A percentile compares a stretch with the other conserved stretches of the same genome.
These are phyloP conservation scores for Aeoliscus strigatus DNA, from an alignment of 2,797 vertebrate species.

Conservation along the genomic window DNA sequence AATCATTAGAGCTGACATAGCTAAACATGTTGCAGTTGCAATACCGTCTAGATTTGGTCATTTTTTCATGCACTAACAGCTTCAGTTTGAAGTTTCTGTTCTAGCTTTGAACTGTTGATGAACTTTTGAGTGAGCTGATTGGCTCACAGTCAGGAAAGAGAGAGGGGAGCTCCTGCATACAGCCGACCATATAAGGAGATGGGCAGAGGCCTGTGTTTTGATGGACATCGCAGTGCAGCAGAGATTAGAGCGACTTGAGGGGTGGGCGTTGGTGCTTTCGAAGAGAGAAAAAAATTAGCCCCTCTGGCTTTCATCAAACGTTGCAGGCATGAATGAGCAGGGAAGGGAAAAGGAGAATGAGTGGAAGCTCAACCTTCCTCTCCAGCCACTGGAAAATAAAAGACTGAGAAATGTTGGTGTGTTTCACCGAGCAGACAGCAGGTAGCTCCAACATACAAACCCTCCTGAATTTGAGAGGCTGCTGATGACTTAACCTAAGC, in stretches of 20 bases:
- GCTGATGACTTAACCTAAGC: too few species aligned
- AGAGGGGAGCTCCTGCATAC: slow-evolving; percentile 4
- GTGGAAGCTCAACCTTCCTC: slow-evolving; percentile 22
- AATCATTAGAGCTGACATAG: too few species aligned
- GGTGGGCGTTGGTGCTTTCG: slow-evolving; percentile 36
- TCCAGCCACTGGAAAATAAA: slow-evolving; percentile 36
- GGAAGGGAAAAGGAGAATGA: slow-evolving; percentile 4
- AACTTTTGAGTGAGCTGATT: slow-evolving; percentile 31
- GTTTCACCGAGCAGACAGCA: neutral
- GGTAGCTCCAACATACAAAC: too few species aligned
- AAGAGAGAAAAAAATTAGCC: slow-evolving; percentile 26
- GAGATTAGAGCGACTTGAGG: slow-evolving; percentile 49
- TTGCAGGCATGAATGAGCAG: slow-evolving; percentile 37
- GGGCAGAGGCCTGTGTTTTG: slow-evolving; percentile 38
- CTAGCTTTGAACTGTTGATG: slow-evolving; percentile 4
- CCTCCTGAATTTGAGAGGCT: too few species aligned
- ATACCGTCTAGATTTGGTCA: too few species aligned
- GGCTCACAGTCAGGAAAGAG: slow-evolving; percentile 29
- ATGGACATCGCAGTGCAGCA: slow-evolving; percentile 43
- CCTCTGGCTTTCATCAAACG: slow-evolving; percentile 69
- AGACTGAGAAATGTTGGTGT: slow-evolving; percentile 20
- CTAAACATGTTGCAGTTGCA: too few species aligned
- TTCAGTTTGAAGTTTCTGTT: neutral
- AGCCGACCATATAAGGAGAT: slow-evolving; percentile 41
- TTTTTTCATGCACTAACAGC: neutral